phyloP scores from a whole-genome alignment of 2,888 invertebrate genomes.

The Leptarthrus brevirostris region DNA sequence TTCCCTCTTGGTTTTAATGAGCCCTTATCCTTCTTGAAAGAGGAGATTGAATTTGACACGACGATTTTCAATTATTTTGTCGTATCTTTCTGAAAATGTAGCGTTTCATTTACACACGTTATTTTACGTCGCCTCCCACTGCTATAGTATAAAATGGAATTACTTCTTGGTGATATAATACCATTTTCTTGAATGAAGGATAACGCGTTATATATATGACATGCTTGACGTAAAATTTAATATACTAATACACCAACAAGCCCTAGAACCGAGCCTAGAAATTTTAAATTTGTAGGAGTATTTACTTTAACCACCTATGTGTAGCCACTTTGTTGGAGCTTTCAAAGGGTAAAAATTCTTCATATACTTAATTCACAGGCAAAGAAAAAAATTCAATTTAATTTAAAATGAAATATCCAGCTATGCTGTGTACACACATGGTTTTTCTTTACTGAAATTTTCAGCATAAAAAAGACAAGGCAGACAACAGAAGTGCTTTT shows the following conservation, averaged over 20 bases:
- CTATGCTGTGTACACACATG: neutral
- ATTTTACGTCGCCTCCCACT: neutral
- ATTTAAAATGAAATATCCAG: constrained; percentile 1
- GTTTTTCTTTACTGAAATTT: neutral
- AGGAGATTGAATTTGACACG: constrained; percentile 53
- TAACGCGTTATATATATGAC: constrained; percentile 37
- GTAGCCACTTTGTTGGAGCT: neutral
- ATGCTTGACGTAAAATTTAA: constrained; percentile 40
- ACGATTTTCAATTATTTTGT: constrained; percentile 53
- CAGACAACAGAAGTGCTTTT: neutral
- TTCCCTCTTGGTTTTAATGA: constrained; percentile 36
- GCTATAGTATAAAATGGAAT: constrained; percentile 23
- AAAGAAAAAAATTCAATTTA: constrained; percentile 9
- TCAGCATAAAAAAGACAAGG: neutral
- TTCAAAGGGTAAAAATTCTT: neutral
- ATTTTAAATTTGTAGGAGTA: too few species aligned
- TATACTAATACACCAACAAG: constrained; percentile 28
- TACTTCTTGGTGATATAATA: constrained; percentile 27
- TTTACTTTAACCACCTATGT: too few species aligned
- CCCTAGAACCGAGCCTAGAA: neutral
- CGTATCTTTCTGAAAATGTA: constrained; percentile 29
- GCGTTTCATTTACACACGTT: constrained; percentile 4
- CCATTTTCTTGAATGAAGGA: constrained; percentile 24
- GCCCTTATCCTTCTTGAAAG: constrained; percentile 31
- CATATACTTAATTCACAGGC: neutral